Percentiles rank a stretch among this genome's conserved stretches.
Evolutionary conservation across 2,888 invertebrate genomes (phyloP).

Genomic region (Plusia festucae): DNA sequence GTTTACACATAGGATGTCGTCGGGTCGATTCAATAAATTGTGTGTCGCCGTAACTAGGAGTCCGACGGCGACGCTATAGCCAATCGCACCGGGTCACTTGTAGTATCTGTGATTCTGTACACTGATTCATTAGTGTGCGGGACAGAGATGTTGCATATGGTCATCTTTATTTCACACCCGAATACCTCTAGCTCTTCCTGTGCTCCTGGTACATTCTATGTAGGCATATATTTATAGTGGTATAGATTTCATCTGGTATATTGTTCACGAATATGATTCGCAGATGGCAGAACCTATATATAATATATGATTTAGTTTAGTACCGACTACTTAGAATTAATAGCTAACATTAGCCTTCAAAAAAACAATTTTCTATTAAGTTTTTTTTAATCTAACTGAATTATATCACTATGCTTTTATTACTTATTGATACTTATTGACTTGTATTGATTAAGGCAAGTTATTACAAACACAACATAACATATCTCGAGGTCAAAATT

Average conservation of each 20-base stretch:
- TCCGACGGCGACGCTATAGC: not conserved
- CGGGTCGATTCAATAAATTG: not conserved
- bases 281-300: no score
- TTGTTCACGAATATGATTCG: no score
- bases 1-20: not conserved
- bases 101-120: not conserved
- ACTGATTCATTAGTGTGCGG: not conserved
- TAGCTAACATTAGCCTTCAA: no score
- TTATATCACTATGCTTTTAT: no score
- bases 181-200: not conserved
- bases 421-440: no score
- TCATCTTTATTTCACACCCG: constrained; percentile 8
- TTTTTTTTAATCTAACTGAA: no score
- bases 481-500: not conserved
- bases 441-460: no score
- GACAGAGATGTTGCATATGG: constrained; percentile 6
- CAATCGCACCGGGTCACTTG: constrained; percentile 1
- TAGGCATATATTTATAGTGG: not conserved
- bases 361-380: no score
- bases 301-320: no score
- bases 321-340: no score
- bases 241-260: no score
- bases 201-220: constrained; percentile 6
- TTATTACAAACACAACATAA: no score
- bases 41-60: not conserved